Evolutionary conservation across 1,140 invertebrate species (phyloP), one percentile per base, ranked within the genome.

Genomic region (Trinorchestia longiramus): DNA sequence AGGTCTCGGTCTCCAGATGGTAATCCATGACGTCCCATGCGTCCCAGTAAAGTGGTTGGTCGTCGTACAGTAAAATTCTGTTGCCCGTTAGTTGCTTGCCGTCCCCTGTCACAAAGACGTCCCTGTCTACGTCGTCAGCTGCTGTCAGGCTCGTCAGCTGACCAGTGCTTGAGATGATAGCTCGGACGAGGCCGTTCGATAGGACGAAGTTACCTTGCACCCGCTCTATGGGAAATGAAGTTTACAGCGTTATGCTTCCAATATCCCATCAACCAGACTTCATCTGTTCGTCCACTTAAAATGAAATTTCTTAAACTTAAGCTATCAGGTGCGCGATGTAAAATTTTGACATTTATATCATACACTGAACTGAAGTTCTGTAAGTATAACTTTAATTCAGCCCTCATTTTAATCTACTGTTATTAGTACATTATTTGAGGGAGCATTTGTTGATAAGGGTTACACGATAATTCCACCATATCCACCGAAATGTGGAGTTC

Each of bases 1-100:
- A 87, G 45, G 96, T 96, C 92, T 97, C 97, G n/a, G 97, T 98
- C 97, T 98, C 97, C 40, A 98, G 96, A 96, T 98, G 97, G 96
- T 98, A 98, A 96, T 98, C 98, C 97, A 98, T 98, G 15, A 97
- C 97, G 97, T 98, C 97, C 98, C 98, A 98, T 11, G 98, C 98
- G 97, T 98, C 98, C 98, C 98, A 98, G 97, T 97, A 98, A 57
- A 98, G 96, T 28, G 98, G 98, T 17, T 98, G 97, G 96, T 98
- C 98, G 97, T 98, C 97, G 97, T 97, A 98, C 19, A 98, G 96
- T 95, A 98, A 96, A 45, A 96, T 42, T 87, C 96, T 96, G 88
- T 96, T 96, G 57, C 96, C 96, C 40, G 92, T 47, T 11, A 44
- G 43, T n/a, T 45, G 43, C 45, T 43, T 43, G 15, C 95, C 95